Conservation (phyloP, 2,888 invertebrate genomes). For the Dascillus cervinus region DNA sequence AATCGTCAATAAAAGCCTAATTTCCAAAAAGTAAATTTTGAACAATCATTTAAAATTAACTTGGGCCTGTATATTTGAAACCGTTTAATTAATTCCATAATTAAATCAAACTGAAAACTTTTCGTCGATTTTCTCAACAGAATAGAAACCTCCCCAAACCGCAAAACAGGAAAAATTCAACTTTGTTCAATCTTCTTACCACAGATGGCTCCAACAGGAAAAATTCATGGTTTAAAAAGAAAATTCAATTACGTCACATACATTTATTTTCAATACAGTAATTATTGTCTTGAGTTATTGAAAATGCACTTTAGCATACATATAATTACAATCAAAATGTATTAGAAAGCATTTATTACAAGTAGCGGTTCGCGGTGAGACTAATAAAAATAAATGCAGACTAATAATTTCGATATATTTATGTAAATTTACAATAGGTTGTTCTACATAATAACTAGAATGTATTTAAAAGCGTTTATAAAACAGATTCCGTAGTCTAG, state of each 20-base stretch:
- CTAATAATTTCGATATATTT: slow-evolving; percentile 10
- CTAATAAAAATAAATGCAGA: slow-evolving; percentile 13
- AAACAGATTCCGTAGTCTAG: slow-evolving; percentile 20
- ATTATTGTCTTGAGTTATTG: slow-evolving; percentile 46
- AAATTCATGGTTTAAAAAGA: slow-evolving; percentile 2
- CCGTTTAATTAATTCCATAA: too few species aligned
- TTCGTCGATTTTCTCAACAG: too few species aligned
- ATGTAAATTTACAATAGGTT: slow-evolving; percentile 8
- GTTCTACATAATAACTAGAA: slow-evolving; percentile 14
- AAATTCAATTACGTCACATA: slow-evolving; percentile 17
- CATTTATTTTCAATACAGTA: slow-evolving; percentile 35
- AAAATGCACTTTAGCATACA: slow-evolving; percentile 43
- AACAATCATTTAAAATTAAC: too few species aligned
- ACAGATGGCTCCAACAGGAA: too few species aligned
- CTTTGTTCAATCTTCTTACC: too few species aligned
- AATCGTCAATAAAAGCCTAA: too few species aligned
- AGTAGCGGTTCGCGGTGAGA: too few species aligned
- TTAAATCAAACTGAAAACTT: too few species aligned
- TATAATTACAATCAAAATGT: slow-evolving; percentile 27
- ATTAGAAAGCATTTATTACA: slow-evolving; percentile 28
- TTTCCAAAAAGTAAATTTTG: too few species aligned
- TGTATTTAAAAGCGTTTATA: slow-evolving; percentile 27
- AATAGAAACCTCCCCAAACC: too few species aligned
- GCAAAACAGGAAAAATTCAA: too few species aligned
- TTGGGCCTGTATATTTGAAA: too few species aligned